These are phyloP conservation scores for Helleia helle DNA, from an alignment of 2,888 invertebrate species.

Conservation along the genomic window DNA sequence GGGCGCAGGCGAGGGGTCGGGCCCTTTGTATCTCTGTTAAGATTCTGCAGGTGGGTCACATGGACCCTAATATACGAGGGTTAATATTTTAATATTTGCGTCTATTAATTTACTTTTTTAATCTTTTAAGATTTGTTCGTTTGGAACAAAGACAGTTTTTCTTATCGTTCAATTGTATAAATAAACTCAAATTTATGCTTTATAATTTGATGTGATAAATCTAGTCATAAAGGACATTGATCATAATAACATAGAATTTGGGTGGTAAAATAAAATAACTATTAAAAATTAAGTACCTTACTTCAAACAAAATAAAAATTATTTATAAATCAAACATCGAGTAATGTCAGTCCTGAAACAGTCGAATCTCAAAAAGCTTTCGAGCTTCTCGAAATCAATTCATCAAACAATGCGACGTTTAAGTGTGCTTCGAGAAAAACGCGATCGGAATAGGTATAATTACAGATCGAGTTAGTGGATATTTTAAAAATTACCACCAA, in stretches of 20 bases:
- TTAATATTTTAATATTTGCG: conserved; percentile 20
- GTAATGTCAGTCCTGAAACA: too few relatives aligned
- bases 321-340: too few relatives aligned
- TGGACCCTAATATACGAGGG: conserved; percentile 21
- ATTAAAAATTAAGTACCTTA: too few relatives aligned
- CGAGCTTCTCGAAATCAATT: conserved; percentile 2
- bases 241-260: too few relatives aligned
- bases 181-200: too few relatives aligned
- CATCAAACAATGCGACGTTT: conserved; percentile 11
- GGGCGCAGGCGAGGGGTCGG: conserved; percentile 50
- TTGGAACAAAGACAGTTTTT: too few relatives aligned
- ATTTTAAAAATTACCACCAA: conserved; percentile 51
- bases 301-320: too few relatives aligned
- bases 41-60: conserved; percentile 68
- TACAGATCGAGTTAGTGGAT: conserved; percentile 45
- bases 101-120: conserved; percentile 9
- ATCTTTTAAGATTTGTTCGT: too few relatives aligned
- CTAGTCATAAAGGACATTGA: too few relatives aligned
- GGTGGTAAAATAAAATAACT: too few relatives aligned
- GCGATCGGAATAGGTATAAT: conserved; percentile 64
- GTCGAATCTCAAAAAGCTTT: background rate
- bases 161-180: too few relatives aligned
- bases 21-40: conserved; percentile 41
- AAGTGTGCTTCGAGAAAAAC: conserved; percentile 41
- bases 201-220: too few relatives aligned